Evolutionary conservation across 2,797 vertebrate species (phyloP).

Genomic region (Dryobates pubescens): DNA sequence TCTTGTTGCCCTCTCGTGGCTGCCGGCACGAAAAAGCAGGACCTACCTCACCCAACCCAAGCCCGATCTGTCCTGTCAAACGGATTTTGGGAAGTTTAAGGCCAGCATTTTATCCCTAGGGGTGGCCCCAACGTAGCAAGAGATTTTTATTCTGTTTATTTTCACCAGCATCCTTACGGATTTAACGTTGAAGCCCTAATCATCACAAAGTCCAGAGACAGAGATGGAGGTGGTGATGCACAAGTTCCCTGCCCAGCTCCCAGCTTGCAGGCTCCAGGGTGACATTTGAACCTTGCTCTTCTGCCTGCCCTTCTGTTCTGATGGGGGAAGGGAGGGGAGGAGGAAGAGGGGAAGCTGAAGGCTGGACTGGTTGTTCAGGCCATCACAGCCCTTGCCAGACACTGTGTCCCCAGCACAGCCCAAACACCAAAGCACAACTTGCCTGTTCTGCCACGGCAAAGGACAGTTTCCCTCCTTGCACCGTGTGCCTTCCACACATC

Average conservation of each 20-base stretch:
- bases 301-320: neutral
- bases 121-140: accelerated
- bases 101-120: neutral
- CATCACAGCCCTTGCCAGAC: accelerated
- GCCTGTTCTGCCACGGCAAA: accelerated
- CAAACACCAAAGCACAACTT: neutral
- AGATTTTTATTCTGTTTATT: neutral
- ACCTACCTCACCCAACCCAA: accelerated
- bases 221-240: neutral
- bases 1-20: constrained; percentile 68
- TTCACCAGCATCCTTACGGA: accelerated
- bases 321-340: neutral
- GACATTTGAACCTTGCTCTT: neutral
- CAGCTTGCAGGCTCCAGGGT: neutral
- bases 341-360: neutral
- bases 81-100: neutral
- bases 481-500: accelerated
- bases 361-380: neutral
- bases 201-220: neutral
- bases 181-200: neutral
- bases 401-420: neutral
- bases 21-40: neutral
- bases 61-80: accelerated
- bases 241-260: neutral
- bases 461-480: neutral